Conservation (phyloP, 2,888 invertebrate genomes). For the Pyrrhopygopsis socrates region DNA sequence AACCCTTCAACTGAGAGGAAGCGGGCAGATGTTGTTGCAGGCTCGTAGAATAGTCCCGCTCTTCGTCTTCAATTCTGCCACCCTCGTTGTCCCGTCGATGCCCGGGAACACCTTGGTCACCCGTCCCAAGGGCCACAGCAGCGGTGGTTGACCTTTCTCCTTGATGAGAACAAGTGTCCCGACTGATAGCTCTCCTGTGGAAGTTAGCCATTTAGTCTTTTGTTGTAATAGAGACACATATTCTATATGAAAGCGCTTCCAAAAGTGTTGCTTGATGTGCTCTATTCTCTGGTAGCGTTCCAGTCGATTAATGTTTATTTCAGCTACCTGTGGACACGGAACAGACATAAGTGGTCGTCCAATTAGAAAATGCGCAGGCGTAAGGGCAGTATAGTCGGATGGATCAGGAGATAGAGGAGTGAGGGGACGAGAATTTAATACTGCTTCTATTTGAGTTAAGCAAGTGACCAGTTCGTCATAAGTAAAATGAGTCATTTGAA, state of each 20-base stretch:
- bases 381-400: conserved; percentile 1
- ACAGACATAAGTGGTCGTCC: conserved; percentile 38
- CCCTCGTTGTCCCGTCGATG: conserved; percentile 40
- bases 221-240: conserved; percentile 43
- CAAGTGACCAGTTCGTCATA: not conserved
- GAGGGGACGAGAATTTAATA: not conserved
- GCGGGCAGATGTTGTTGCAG: not conserved
- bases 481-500: not conserved
- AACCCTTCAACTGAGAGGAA: not conserved
- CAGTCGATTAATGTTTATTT: conserved; percentile 13
- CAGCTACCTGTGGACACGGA: conserved; percentile 1
- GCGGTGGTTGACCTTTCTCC: not conserved
- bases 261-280: conserved; percentile 31
- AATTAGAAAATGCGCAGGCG: conserved; percentile 44
- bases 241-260: conserved; percentile 27
- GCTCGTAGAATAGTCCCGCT: conserved; percentile 15
- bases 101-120: conserved; percentile 33
- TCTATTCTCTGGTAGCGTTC: conserved; percentile 25
- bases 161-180: not conserved
- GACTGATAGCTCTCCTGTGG: not conserved
- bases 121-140: conserved; percentile 57
- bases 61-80: conserved; percentile 53
- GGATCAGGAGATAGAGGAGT: conserved; percentile 7
- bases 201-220: conserved; percentile 38
- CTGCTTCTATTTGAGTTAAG: not conserved